These are phyloP conservation scores for Melanocharis versteri DNA, from an alignment of 2,113 vertebrate genomes.

Conservation along the genomic window DNA sequence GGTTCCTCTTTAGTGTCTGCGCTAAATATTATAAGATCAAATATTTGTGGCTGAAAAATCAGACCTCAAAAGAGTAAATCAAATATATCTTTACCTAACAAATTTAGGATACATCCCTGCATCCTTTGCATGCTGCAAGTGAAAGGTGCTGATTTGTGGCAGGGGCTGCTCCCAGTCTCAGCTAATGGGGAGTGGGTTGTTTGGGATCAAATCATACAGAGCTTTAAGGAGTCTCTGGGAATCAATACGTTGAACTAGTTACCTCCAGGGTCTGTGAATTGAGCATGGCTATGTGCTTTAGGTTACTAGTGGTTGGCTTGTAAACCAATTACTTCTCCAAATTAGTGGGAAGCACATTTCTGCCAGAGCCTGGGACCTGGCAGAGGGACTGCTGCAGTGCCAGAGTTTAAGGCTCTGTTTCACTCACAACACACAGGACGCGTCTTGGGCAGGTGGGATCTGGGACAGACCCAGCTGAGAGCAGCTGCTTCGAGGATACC, in stretches of 20 bases:
- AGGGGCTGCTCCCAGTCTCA: not conserved
- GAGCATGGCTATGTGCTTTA: not conserved
- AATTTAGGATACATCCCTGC: not conserved
- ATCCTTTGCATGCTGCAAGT: not conserved
- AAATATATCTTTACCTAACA: not conserved
- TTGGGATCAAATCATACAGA: not conserved
- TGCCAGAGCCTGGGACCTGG: not conserved
- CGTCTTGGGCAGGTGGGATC: not conserved
- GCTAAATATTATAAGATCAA: not conserved
- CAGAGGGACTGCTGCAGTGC: not conserved
- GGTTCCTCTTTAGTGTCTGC: not conserved
- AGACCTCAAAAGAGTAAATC: slow-evolving; percentile 14
- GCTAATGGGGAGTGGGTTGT: not conserved
- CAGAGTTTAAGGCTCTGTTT: fast-evolving
- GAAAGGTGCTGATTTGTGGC: not conserved
- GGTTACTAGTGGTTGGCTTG: not conserved
- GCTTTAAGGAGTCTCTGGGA: not conserved
- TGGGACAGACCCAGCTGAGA: not conserved
- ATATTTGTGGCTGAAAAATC: not conserved
- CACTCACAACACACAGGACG: fast-evolving
- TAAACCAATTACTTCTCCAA: not conserved
- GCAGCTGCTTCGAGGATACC: fast-evolving
- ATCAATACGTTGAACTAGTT: fast-evolving
- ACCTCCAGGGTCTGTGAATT: not conserved
- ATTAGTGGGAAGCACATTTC: fast-evolving